Conservation (phyloP, 2,888 invertebrate genomes). For the Deladenus siricidicola region DNA sequence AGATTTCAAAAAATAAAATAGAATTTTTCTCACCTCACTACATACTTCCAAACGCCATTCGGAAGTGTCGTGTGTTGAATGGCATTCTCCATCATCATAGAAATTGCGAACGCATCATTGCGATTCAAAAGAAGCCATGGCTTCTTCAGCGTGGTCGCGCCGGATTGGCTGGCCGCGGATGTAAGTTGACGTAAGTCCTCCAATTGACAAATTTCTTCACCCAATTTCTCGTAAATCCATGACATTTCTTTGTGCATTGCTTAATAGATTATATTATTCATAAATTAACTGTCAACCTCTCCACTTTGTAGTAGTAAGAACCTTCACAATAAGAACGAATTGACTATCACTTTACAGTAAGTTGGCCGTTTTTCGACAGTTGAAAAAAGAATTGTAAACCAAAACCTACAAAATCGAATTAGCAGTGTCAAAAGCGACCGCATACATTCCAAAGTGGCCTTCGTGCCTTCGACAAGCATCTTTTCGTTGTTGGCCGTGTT, state of each 20-base stretch:
- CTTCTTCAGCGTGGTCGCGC: constrained; percentile 33
- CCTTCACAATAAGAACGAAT: too few species aligned
- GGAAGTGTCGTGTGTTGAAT: constrained; percentile 84
- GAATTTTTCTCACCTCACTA: constrained; percentile 66
- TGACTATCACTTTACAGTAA: too few species aligned
- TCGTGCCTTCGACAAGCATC: constrained; percentile 15
- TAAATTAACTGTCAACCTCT: too few species aligned
- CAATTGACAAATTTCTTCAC: constrained; percentile 78
- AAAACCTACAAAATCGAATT: constrained; percentile 56
- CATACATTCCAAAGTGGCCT: constrained; percentile 22
- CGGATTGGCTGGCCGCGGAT: constrained; percentile 31
- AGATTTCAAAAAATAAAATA: too few species aligned
- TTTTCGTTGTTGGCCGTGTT: constrained; percentile 5
- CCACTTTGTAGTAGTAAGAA: too few species aligned
- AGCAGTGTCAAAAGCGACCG: constrained; percentile 5
- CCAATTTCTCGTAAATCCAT: constrained; percentile 75
- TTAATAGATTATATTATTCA: too few species aligned
- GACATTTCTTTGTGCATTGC: constrained; percentile 56
- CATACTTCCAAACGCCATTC: constrained; percentile 87
- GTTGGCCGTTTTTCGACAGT: too few species aligned
- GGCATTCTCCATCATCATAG: constrained; percentile 77
- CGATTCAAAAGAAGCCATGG: constrained; percentile 20
- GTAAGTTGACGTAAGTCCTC: constrained; percentile 51
- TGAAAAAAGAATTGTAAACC: too few species aligned
- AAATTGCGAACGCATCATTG: constrained; percentile 61